Percentiles rank a stretch among this genome's conserved stretches.
phyloP scores from a whole-genome alignment of 2,888 invertebrate species.

The Agrochola lychnidis region DNA sequence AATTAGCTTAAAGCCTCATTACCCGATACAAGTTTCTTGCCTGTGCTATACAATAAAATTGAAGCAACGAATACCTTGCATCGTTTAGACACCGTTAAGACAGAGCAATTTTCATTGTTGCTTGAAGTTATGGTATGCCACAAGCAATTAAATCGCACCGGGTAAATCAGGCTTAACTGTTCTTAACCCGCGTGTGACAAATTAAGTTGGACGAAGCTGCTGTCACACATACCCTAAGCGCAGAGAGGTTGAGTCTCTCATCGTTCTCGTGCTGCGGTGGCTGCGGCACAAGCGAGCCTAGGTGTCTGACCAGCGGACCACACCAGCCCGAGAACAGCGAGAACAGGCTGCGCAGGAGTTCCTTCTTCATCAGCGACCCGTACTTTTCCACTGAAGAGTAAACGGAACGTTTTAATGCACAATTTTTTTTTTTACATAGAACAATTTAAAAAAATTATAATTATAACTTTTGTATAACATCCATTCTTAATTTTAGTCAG shows the following conservation, averaged over 20 bases:
- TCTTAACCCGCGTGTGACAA: background rate
- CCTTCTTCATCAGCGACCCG: constrained; percentile 95
- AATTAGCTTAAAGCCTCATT: background rate
- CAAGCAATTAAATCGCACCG: background rate
- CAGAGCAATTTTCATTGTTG: no score
- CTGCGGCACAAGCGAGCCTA: constrained; percentile 88
- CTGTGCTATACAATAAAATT: background rate
- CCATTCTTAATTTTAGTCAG: background rate
- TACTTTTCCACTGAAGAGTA: constrained; percentile 94
- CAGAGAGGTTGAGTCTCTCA: constrained; percentile 91
- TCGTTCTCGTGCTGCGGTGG: constrained; percentile 84
- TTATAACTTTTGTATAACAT: background rate
- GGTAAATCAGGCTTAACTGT: no score
- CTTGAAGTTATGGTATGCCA: background rate
- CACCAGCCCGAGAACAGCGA: constrained; percentile 98
- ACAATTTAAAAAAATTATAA: no score
- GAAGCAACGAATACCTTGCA: background rate
- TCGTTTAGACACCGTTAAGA: background rate
- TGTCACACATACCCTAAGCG: constrained; percentile 86
- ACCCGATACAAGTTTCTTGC: background rate
- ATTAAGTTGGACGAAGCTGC: background rate
- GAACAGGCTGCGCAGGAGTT: constrained; percentile 96
- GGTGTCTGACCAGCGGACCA: constrained; percentile 95
- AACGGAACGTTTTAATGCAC: background rate
- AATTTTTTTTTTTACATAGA: background rate